Base-by-base conservation (phyloP, 2,888 invertebrate genomes). In the Microdon myrmicae region DNA sequence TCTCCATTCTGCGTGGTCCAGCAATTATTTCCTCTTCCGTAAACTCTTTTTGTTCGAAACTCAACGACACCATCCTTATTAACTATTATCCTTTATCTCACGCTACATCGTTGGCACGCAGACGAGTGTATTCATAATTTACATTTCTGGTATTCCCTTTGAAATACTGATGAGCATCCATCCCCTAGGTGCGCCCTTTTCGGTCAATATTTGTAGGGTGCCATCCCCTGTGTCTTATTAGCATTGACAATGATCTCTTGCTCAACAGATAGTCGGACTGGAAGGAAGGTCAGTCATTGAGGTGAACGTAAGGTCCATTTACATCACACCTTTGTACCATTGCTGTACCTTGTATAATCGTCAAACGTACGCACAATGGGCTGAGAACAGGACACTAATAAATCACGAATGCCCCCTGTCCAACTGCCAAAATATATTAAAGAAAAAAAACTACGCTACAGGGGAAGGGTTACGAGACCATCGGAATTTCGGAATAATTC, bases 331-430 rank as follows among this genome's bases (percentile, higher is more conserved):
- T 61, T 61, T 61, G 56, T 61, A 7, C n/a, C 13, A 29, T 44
- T 38, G 39, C 28, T 28, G 13, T 31, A 16, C 32, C 26, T 9
- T 22, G 23, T 1, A 43, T 45, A 44, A 58, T 56, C 47, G 41
- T 19, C 28, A 29, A 20, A 47, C 4, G 10, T 13, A 13, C 10
- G 22, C 31, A 61, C 61, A 61, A 61, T 45, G 49, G 61, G 56
- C 56, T 49, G 56, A 56, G 49, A 61, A 61, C 61, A 61, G 55
- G 61, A 61, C 56, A 61, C 56, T 49, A 56, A 56, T 61, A 61
- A 61, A 61, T 61, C 61, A 61, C 8, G 44, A 49, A 39, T 49
- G 10, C 56, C 55, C n/a, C n/a, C 28, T 43, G 26, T 13, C 9
- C 38, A 38, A 31, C 55, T 45, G 58, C 26, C 44, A 53, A 44